Percentiles rank a stretch among this genome's conserved stretches.
Evolutionary conservation across 92 coral and sea anemone species (phyloP).

Genomic region (Galaxea fascicularis): DNA sequence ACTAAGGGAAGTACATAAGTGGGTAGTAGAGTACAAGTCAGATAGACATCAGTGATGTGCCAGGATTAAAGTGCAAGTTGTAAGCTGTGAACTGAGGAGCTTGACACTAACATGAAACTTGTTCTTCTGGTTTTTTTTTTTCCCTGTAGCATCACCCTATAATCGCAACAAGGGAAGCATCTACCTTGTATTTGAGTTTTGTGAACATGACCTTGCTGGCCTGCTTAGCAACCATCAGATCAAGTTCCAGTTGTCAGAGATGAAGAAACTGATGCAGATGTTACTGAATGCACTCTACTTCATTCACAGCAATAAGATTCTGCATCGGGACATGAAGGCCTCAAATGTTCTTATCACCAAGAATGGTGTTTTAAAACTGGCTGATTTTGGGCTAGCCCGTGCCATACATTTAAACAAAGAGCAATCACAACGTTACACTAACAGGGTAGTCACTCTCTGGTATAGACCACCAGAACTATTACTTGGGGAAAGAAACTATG

Average conservation of each 20-base stretch:
- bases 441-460: constrained; percentile 98
- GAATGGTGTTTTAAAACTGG: constrained; percentile 93
- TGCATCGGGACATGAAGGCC: constrained; percentile 99
- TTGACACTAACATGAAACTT: background rate
- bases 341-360: constrained; percentile 98
- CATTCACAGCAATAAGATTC: constrained; percentile 98
- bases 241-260: constrained; percentile 91
- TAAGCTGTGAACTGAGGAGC: too few species aligned
- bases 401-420: constrained; percentile 96
- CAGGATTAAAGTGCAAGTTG: too few species aligned
- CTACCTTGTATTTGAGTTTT: constrained; percentile 97
- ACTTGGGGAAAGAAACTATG: constrained; percentile 96
- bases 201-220: constrained; percentile 99
- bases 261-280: constrained; percentile 96
- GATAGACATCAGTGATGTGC: too few species aligned
- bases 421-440: constrained; percentile 91
- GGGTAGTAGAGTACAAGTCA: too few species aligned
- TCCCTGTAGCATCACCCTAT: constrained; percentile 85
- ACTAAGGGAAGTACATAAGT: too few species aligned
- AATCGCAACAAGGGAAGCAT: constrained; percentile 99
- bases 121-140: background rate
- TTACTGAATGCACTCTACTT: constrained; percentile 96
- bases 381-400: constrained; percentile 98
- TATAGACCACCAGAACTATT: constrained; percentile 97
- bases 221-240: constrained; percentile 93